Percentiles rank a stretch among this genome's conserved stretches.
phyloP scores from a whole-genome alignment of 1,140 invertebrate species.

The Nylanderia fulva region DNA sequence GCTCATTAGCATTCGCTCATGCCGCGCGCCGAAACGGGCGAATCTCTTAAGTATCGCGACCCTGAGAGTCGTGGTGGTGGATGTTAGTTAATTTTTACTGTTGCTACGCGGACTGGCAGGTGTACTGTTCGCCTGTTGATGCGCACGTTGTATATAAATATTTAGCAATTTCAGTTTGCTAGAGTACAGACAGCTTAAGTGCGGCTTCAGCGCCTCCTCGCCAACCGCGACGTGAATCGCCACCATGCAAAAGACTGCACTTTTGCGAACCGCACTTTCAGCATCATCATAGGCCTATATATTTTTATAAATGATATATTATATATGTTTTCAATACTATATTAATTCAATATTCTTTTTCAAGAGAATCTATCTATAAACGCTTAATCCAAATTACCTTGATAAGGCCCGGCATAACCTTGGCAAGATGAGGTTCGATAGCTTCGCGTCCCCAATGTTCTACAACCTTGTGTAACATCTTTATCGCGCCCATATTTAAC shows the following conservation, averaged over 20 bases:
- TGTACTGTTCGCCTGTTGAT: constrained; percentile 82
- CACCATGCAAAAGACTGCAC: constrained; percentile 98
- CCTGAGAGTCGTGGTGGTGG: constrained; percentile 78
- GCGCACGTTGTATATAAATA: constrained; percentile 90
- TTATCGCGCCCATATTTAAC: constrained; percentile 95
- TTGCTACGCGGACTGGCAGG: constrained; percentile 82
- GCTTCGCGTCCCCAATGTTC: constrained; percentile 90
- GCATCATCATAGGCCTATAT: constrained; percentile 94
- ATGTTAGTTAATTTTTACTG: constrained; percentile 82
- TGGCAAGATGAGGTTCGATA: constrained; percentile 90
- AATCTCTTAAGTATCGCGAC: constrained; percentile 82
- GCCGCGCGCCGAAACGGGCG: constrained; percentile 78
- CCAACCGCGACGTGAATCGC: constrained; percentile 95
- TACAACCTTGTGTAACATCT: constrained; percentile 95
- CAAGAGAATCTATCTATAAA: background rate
- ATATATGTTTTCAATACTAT: background rate
- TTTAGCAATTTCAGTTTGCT: constrained; percentile 94
- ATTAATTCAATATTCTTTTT: background rate
- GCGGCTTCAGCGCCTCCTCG: constrained; percentile 92
- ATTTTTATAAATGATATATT: background rate
- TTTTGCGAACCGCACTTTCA: constrained; percentile 96
- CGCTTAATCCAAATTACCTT: constrained; percentile 89
- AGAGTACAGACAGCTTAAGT: constrained; percentile 92
- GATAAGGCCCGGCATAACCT: constrained; percentile 95
- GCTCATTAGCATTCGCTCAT: constrained; percentile 79